Evolutionary conservation across 2,797 vertebrate genomes (phyloP), one percentile per base, ranked within the genome.

Genomic region (Setipinna tenuifilis): DNA sequence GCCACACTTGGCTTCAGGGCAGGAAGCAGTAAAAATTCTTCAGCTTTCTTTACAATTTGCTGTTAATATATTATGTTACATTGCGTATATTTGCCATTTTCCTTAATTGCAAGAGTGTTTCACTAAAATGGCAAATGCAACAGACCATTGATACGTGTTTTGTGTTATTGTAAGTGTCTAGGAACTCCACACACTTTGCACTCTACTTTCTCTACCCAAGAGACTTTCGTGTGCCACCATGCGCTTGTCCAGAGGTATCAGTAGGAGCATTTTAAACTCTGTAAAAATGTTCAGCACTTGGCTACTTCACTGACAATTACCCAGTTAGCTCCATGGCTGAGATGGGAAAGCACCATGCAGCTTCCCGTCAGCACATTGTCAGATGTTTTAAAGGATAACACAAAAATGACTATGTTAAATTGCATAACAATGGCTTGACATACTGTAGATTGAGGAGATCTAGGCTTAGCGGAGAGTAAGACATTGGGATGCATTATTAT

Each of bases 361-460:
- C 25, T 16, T 14, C 28, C 65, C 35, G 28, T 35, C 68, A 35
- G 17, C 68, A 19, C 68, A 75, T 35, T 19, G 35, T 35, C 68
- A 35, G 68, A 75, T 19, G 14, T 75, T 75, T 75, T 35, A 28
- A 19, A 16, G 4, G 16, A 75, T 75, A 31, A 41, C 65, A 31
- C 0, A 0, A 71, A 31, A 68, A 75, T 25, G 28, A 28, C 28
- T 35, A 31, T 41, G 31, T 75, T 41, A 75, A 75, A 75, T 75
- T 75, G 31, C 28, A 5, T 35, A 41, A 75, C 68, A 75, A 75
- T 75, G 16, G 28, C 68, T 75, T 75, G 68, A 75, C 68, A 75
- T 75, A 35, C n/a, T n/a, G n/a, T n/a, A n/a, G n/a, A n/a, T 75
- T 28, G 14, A 35, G 16, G 25, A 35, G 28, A 75, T 75, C 68